A percentile compares a stretch with the other conserved stretches of the same genome.
These are phyloP conservation scores for Oncorhynchus nerka DNA, from an alignment of 2,113 vertebrate genomes.

Conservation along the genomic window DNA sequence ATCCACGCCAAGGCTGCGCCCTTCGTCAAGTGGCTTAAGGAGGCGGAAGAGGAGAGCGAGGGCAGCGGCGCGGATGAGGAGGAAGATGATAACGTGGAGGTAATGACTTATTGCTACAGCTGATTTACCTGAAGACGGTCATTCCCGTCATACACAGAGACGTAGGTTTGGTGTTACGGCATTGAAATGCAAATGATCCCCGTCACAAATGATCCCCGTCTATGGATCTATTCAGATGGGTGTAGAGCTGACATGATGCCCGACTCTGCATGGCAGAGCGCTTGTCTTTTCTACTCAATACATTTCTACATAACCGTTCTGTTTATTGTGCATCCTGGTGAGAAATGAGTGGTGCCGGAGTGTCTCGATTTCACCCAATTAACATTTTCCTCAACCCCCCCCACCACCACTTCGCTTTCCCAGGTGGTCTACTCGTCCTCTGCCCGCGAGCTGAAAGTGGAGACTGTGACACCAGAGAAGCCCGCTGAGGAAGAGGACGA, in stretches of 20 bases:
- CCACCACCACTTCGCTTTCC: constrained; percentile 9
- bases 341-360: not conserved
- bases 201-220: too few species aligned
- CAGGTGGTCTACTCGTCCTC: constrained; percentile 96
- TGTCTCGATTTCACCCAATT: not conserved
- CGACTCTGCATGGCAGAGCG: too few species aligned
- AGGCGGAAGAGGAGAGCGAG: constrained; percentile 96
- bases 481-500: constrained; percentile 88
- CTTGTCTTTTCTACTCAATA: too few species aligned
- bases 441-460: constrained; percentile 91
- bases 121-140: not conserved
- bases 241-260: too few species aligned
- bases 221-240: too few species aligned
- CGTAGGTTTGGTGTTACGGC: too few species aligned
- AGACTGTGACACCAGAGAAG: constrained; percentile 85
- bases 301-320: too few species aligned
- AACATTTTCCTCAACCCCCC: not conserved
- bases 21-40: constrained; percentile 97
- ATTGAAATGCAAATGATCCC: too few species aligned
- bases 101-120: constrained; percentile 38
- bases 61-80: constrained; percentile 88
- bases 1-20: constrained; percentile 95
- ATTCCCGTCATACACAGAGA: too few species aligned
- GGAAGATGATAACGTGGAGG: constrained; percentile 86
- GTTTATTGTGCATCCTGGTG: not conserved